These are phyloP conservation scores for Neomorphus geoffroyi DNA, from an alignment of 2,797 vertebrate species.

Conservation along the genomic window DNA sequence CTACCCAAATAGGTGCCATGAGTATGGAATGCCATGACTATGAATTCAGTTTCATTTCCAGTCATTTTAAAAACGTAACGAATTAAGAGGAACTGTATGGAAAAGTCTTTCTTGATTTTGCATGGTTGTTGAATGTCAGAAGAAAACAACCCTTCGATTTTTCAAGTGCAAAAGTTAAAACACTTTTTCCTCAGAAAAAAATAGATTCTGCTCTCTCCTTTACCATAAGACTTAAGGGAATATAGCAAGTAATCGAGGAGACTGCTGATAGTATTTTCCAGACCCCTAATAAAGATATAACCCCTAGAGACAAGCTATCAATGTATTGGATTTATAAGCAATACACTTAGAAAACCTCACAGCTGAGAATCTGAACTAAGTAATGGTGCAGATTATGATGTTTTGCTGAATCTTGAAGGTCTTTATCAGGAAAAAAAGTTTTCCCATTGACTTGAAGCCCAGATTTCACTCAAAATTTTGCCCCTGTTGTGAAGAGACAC, in stretches of 20 bases:
- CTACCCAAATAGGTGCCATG: neutral
- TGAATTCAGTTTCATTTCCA: too few relatives aligned
- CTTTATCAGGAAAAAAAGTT: neutral
- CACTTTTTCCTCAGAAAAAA: neutral
- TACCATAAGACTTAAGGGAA: neutral
- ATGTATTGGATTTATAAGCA: neutral
- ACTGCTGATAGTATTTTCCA: neutral
- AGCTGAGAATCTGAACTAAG: neutral
- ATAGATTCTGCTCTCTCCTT: neutral
- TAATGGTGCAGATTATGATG: neutral
- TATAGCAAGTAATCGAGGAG: neutral
- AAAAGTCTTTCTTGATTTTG: too few relatives aligned
- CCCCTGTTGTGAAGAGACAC: neutral
- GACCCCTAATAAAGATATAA: neutral
- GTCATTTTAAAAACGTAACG: too few relatives aligned
- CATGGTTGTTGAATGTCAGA: too few relatives aligned
- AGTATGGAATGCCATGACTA: too few relatives aligned
- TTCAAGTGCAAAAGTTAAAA: neutral
- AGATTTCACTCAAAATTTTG: neutral
- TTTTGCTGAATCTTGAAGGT: neutral
- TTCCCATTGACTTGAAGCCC: neutral
- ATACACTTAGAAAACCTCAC: neutral
- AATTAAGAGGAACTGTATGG: too few relatives aligned
- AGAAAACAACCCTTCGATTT: too few relatives aligned
- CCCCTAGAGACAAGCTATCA: neutral